Evolutionary conservation across 2,888 invertebrate genomes (phyloP).

Genomic region (Sphecodes monilicornis): DNA sequence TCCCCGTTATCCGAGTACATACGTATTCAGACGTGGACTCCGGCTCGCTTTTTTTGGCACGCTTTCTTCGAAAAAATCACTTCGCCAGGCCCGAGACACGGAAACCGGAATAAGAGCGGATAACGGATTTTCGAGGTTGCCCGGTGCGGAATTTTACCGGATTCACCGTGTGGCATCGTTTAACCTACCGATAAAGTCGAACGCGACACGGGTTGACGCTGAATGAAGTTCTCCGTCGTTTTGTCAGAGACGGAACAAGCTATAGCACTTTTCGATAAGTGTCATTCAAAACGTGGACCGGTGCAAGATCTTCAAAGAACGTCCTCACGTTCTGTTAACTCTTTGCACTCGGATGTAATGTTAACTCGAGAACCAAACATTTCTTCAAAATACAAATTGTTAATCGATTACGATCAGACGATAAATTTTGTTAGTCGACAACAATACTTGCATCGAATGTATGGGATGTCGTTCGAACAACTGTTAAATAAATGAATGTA

Average conservation of each 20-base stretch:
- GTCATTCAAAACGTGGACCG: not conserved
- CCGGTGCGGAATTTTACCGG: conserved; percentile 27
- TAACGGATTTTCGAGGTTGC: conserved; percentile 55
- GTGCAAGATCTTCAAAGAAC: too few relatives aligned
- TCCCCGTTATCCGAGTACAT: conserved; percentile 65
- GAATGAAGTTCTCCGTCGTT: not conserved
- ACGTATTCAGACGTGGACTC: conserved; percentile 55
- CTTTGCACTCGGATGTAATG: too few relatives aligned
- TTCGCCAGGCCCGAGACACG: conserved; percentile 36
- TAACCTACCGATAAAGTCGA: not conserved
- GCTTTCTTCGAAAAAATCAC: conserved; percentile 61
- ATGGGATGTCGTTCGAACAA: too few relatives aligned
- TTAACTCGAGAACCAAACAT: too few relatives aligned
- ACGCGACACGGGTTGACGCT: not conserved
- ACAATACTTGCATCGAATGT: too few relatives aligned
- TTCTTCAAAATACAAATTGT: too few relatives aligned
- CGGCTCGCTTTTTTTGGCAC: conserved; percentile 61
- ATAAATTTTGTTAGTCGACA: too few relatives aligned
- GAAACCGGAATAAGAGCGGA: conserved; percentile 63
- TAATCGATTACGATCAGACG: too few relatives aligned
- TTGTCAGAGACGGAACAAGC: not conserved
- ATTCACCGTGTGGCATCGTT: conserved; percentile 1
- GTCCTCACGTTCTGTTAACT: too few relatives aligned
- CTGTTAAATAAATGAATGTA: too few relatives aligned
- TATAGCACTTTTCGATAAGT: not conserved